phyloP scores from a whole-genome alignment of 64 coral and sea anemone species.

The Montipora capricornis region DNA sequence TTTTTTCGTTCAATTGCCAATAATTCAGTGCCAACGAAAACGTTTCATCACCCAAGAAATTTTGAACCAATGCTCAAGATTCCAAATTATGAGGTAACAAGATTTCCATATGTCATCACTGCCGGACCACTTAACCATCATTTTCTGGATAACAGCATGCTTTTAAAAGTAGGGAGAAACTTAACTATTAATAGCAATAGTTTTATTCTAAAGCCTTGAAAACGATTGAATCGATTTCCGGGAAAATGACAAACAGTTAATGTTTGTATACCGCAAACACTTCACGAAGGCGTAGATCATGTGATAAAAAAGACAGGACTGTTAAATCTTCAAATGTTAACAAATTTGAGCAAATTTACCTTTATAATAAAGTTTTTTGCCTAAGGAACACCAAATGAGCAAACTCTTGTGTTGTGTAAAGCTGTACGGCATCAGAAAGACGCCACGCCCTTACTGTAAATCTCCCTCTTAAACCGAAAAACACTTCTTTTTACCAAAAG shows the following conservation, averaged over 20 bases:
- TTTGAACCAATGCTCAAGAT: neutral
- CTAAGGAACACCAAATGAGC: neutral
- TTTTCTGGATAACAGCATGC: neutral
- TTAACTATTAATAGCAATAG: neutral
- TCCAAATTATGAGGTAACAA: neutral
- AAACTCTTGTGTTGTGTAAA: neutral
- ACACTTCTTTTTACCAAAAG: neutral
- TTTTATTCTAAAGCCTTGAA: neutral
- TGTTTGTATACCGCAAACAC: neutral
- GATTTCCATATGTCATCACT: neutral
- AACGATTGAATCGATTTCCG: constrained; percentile 35
- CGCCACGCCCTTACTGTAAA: neutral
- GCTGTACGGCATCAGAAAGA: neutral
- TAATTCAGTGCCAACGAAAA: too few species aligned
- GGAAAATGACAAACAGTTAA: neutral
- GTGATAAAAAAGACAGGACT: neutral
- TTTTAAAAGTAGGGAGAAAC: neutral
- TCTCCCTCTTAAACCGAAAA: neutral
- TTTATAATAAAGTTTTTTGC: neutral
- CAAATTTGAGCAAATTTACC: neutral
- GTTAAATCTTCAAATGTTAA: neutral
- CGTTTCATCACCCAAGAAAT: too few species aligned
- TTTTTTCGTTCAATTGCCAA: neutral
- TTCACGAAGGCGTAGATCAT: neutral
- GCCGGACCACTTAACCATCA: neutral